Conservation (phyloP, 1,140 invertebrate genomes). For the Megalopta genalis region DNA sequence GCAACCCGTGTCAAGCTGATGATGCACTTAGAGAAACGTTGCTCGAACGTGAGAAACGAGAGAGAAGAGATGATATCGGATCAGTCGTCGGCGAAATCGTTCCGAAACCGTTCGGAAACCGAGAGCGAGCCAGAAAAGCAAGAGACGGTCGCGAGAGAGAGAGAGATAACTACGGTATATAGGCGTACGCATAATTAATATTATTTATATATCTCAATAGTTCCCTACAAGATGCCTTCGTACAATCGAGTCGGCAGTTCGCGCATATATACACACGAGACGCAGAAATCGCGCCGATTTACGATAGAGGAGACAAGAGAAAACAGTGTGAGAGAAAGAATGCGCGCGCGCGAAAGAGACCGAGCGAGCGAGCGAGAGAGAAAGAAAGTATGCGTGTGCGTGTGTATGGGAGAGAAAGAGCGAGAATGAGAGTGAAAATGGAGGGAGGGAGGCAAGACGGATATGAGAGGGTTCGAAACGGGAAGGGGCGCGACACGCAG, state of each 20-base stretch:
- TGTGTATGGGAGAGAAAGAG: not conserved
- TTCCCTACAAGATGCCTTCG: slow-evolving; percentile 64
- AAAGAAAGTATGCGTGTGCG: too few species aligned
- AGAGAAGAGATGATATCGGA: slow-evolving; percentile 9
- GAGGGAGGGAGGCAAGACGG: slow-evolving; percentile 7
- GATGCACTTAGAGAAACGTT: slow-evolving; percentile 54
- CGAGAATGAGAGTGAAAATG: not conserved
- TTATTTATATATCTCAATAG: slow-evolving; percentile 47
- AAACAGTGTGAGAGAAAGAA: not conserved
- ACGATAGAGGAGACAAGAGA: not conserved
- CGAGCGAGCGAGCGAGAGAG: too few species aligned
- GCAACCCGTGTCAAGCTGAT: slow-evolving; percentile 66
- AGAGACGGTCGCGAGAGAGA: slow-evolving; percentile 28
- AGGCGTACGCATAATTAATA: slow-evolving; percentile 47
- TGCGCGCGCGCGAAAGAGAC: too few species aligned
- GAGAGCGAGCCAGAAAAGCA: not conserved
- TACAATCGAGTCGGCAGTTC: slow-evolving; percentile 65
- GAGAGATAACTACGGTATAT: slow-evolving; percentile 42
- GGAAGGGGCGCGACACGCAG: slow-evolving; percentile 27
- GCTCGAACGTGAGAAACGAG: slow-evolving; percentile 16
- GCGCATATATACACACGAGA: slow-evolving; percentile 25
- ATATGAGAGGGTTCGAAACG: slow-evolving; percentile 19
- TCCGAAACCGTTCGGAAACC: slow-evolving; percentile 51
- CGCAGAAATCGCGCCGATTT: slow-evolving; percentile 21
- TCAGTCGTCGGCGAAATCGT: slow-evolving; percentile 34